phyloP scores from a whole-genome alignment of 2,113 vertebrate genomes.

The Nanger granti region DNA sequence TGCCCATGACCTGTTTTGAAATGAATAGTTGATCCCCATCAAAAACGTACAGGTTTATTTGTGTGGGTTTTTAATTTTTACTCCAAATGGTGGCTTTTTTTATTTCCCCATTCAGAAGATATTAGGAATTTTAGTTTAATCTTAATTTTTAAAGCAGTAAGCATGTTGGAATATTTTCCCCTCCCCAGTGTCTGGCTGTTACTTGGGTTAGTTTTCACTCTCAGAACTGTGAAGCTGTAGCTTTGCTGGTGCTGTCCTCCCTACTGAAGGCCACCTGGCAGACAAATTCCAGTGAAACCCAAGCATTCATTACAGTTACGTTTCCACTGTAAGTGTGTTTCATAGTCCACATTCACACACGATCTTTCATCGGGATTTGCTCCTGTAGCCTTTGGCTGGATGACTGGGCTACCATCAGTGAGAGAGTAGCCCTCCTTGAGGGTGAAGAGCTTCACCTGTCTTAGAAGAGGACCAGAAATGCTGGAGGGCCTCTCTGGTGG shows the following conservation, averaged over 20 bases:
- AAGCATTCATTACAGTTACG: rapidly evolving
- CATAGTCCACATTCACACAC: rapidly evolving
- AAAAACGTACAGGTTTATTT: neutral
- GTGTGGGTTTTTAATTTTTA: neutral
- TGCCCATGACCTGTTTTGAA: neutral
- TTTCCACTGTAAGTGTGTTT: neutral
- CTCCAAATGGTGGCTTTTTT: neutral
- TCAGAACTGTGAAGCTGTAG: rapidly evolving
- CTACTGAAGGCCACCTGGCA: neutral
- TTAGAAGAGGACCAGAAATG: neutral
- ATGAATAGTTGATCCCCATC: neutral
- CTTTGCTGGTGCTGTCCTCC: neutral
- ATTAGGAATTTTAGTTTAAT: neutral
- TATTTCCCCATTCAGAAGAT: neutral
- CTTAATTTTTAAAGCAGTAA: neutral
- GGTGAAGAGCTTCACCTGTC: no score
- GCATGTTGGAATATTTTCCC: neutral
- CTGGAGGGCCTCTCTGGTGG: neutral
- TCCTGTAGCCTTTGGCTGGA: neutral
- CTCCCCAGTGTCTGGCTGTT: neutral
- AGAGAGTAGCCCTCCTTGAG: neutral
- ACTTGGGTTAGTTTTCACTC: neutral
- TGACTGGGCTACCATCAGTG: rapidly evolving
- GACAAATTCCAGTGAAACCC: neutral
- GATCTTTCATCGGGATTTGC: neutral